Evolutionary conservation across 2,113 vertebrate species (phyloP), one percentile per base, ranked within the genome.

Genomic region (Okapia johnstoni): DNA sequence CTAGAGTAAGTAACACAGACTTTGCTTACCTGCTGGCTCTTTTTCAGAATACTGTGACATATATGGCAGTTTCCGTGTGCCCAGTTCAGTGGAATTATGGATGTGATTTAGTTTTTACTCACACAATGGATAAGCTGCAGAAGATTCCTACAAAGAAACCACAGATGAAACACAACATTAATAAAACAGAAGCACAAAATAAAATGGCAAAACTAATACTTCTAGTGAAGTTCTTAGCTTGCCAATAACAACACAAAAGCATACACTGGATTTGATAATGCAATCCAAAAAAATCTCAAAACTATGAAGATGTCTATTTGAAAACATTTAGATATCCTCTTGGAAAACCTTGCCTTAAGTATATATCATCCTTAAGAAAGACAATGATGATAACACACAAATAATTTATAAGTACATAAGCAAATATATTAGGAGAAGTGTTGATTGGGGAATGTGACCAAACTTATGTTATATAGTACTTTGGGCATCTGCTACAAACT

Each of bases 21-120:
- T 17, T 21, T 81, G 81, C 93, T 96, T 95, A 97, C 98, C 98
- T 96, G 96, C 89, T 16, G 95, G 90, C 36, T 98, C 97, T 80
- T 98, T 98, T 58, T 97, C 98, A 91, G 60, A 43, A 61, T 46
- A 95, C 55, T 97, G 98, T 93, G 98, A 98, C 98, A 98, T 98
- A 57, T 77, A 43, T 84, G 85, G 83, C 25, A 89, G 83, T 16
- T 94, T 93, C 57, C 7, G 9, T 85, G 50, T 48, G 28, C 79
- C 76, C 83, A 91, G 80, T 73, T 94, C 90, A 95, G 61, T 63
- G 83, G 55, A 97, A 95, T 84, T 96, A 73, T 48, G 40, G 87
- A 48, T 80, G 81, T 26, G 21, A 94, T 36, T 94, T 95, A 76
- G 40, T 63, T 97, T 96, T 91, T 58, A 92, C n/a, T 91, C 95